Percentiles rank a stretch among this genome's conserved stretches.
Evolutionary conservation across 2,113 vertebrate genomes (phyloP).

Genomic region (Propithecus coquereli): DNA sequence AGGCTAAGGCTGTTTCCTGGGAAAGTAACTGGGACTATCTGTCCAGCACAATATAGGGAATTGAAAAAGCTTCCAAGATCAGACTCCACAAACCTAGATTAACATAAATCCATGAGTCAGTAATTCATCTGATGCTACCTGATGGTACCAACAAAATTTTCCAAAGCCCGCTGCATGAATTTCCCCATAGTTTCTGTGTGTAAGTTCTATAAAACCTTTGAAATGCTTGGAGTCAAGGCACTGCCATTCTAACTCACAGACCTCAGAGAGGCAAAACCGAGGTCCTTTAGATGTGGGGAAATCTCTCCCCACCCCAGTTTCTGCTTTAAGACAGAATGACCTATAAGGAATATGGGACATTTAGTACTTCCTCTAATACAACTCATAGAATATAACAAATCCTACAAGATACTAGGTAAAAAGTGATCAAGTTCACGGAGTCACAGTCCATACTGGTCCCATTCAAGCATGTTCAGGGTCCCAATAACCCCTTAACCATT

Average conservation of each 20-base stretch:
- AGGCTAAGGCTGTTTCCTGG: neutral
- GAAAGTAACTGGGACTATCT: neutral
- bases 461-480: neutral
- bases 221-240: neutral
- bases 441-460: neutral
- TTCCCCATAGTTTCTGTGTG: neutral
- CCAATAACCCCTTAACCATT: neutral
- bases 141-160: neutral
- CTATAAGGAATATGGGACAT: neutral
- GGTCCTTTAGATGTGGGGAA: neutral
- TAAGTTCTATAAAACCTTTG: neutral
- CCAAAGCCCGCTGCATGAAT: neutral
- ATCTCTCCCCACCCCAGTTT: neutral
- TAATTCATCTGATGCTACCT: neutral
- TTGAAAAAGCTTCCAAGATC: neutral
- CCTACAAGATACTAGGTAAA: neutral
- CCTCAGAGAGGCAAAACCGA: neutral
- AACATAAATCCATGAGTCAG: neutral
- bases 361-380: neutral
- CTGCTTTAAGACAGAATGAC: constrained; percentile 28
- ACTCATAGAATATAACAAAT: neutral
- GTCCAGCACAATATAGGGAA: neutral
- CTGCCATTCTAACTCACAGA: neutral
- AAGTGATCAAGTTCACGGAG: neutral
- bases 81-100: neutral